phyloP scores from a whole-genome alignment of 2,888 invertebrate species.

The Cephus pygmeus region DNA sequence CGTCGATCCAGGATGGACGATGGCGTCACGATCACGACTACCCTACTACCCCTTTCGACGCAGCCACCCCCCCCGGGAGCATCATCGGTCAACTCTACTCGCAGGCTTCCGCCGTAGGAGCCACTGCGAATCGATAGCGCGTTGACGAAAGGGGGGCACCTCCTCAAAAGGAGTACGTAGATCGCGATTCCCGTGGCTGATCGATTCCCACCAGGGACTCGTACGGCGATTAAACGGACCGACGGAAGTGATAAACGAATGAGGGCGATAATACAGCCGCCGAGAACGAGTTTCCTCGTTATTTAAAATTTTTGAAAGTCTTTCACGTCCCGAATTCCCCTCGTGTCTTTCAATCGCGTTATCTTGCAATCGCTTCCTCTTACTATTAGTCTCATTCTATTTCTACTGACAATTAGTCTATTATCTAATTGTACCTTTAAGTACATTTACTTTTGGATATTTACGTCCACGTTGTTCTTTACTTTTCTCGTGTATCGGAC shows the following conservation, averaged over 20 bases:
- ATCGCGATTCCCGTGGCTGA: not conserved
- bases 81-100: not conserved
- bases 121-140: not conserved
- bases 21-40: not conserved
- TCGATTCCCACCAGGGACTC: not conserved
- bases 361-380: conserved; percentile 47
- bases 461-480: conserved; percentile 23
- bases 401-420: not conserved
- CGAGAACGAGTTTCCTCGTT: not conserved
- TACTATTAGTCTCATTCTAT: conserved; percentile 1
- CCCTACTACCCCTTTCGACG: not conserved
- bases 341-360: conserved; percentile 53
- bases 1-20: not conserved
- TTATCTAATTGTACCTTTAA: not conserved
- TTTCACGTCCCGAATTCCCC: conserved; percentile 39
- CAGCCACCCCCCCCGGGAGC: not conserved
- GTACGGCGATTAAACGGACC: not conserved
- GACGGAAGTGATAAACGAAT: conserved; percentile 2
- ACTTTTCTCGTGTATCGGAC: conserved; percentile 48
- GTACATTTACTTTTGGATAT: not conserved
- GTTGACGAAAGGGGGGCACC: not conserved
- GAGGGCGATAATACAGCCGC: not conserved
- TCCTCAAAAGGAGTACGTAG: not conserved
- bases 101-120: not conserved
- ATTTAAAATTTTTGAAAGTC: not conserved